phyloP scores from a whole-genome alignment of 53 echinoderm and acorn worm genomes.

The Holothuria leucospilota region DNA sequence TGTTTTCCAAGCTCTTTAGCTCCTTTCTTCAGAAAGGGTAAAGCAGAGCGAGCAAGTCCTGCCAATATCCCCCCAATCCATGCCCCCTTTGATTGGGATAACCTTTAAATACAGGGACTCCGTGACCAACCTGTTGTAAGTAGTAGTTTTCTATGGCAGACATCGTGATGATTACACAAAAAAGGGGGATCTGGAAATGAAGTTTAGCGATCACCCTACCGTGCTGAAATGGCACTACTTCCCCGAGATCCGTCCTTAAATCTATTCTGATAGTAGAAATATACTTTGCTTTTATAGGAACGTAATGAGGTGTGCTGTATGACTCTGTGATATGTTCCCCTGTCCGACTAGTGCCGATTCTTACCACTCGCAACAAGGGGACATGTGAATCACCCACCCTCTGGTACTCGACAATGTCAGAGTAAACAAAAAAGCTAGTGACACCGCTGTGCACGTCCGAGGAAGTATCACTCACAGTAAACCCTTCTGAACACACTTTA shows the following conservation, averaged over 20 bases:
- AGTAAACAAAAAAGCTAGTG: conserved; percentile 67
- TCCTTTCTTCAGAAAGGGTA: conserved; percentile 37
- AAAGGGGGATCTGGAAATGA: conserved; percentile 59
- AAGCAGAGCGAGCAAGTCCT: conserved; percentile 5
- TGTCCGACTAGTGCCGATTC: not conserved
- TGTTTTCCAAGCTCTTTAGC: conserved; percentile 29
- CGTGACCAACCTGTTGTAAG: conserved; percentile 5
- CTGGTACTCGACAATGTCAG: conserved; percentile 66
- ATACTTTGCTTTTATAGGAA: conserved; percentile 53
- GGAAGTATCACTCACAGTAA: not conserved
- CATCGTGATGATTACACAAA: not conserved
- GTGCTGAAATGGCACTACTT: conserved; percentile 69
- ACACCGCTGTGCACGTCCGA: conserved; percentile 61
- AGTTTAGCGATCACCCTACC: conserved; percentile 72
- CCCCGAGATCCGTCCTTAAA: conserved; percentile 67
- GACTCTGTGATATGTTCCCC: conserved; percentile 48
- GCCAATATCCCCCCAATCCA: conserved; percentile 47
- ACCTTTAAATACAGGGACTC: not conserved
- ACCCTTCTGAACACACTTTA: conserved; percentile 14
- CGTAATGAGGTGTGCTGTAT: conserved; percentile 65
- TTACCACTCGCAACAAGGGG: conserved; percentile 56
- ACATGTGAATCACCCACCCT: conserved; percentile 65
- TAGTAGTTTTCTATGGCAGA: conserved; percentile 4
- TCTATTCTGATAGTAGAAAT: conserved; percentile 71
- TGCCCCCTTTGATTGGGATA: conserved; percentile 38